A percentile compares a stretch with the other conserved stretches of the same genome.
phyloP scores from a whole-genome alignment of 2,113 vertebrate genomes.

The Jaculus jaculus region DNA sequence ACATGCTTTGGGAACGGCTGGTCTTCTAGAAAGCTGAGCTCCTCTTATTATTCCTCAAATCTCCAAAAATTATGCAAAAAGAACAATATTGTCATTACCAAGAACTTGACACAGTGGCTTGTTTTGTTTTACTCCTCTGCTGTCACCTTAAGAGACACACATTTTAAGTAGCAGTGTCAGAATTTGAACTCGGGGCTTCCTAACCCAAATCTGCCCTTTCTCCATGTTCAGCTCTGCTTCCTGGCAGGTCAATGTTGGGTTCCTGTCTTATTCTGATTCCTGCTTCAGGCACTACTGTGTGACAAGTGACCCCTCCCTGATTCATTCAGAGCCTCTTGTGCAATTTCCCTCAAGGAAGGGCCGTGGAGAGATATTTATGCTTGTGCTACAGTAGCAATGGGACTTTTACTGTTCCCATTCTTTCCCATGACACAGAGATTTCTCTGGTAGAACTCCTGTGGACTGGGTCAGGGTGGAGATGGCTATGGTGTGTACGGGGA shows the following conservation, averaged over 20 bases:
- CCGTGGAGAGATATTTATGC: neutral
- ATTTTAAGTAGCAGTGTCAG: neutral
- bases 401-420: neutral
- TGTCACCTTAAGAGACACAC: neutral
- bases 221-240: rapidly evolving
- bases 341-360: neutral
- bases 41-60: neutral
- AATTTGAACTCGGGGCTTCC: neutral
- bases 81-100: neutral
- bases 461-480: no score
- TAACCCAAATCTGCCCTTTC: neutral
- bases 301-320: neutral
- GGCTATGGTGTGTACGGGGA: no score
- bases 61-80: neutral
- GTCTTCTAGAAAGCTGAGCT: neutral
- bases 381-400: neutral
- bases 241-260: neutral
- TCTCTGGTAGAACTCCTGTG: neutral
- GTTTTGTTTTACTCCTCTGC: neutral
- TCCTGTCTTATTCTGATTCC: neutral
- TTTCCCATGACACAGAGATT: neutral
- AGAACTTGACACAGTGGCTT: neutral
- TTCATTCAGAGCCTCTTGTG: neutral
- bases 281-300: neutral
- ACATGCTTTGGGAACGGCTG: neutral